A percentile compares a stretch with the other conserved stretches of the same genome.
phyloP scores from a whole-genome alignment of 2,113 vertebrate genomes.

The Poicephalus gulielmi region DNA sequence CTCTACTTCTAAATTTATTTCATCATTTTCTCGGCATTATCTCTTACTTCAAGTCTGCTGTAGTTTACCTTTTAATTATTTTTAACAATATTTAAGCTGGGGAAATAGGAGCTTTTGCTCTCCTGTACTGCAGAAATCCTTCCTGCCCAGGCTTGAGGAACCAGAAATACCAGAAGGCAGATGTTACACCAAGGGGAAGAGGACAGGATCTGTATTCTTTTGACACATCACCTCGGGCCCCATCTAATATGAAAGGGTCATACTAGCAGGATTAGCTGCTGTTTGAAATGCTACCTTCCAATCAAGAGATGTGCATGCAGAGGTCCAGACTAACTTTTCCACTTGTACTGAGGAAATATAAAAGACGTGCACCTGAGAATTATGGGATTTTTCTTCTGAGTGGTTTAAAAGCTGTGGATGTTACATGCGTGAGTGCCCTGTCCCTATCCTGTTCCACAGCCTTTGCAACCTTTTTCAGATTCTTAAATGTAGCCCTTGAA shows the following conservation, averaged over 20 bases:
- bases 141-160: background rate
- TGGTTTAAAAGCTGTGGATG: background rate
- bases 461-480: background rate
- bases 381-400: background rate
- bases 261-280: background rate
- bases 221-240: background rate
- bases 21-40: background rate
- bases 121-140: background rate
- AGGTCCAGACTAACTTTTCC: background rate
- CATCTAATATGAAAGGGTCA: background rate
- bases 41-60: background rate
- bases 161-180: background rate
- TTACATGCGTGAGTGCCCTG: background rate
- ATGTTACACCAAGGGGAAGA: background rate
- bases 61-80: background rate
- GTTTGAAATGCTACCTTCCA: background rate
- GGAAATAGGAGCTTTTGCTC: background rate
- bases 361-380: background rate
- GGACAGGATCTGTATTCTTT: background rate
- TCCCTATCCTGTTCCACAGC: background rate
- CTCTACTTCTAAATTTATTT: background rate
- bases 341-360: background rate
- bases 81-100: background rate
- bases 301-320: background rate
- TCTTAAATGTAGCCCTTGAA: background rate